Evolutionary conservation across 2,888 invertebrate genomes (phyloP).

Genomic region (Mythimna vitellina): DNA sequence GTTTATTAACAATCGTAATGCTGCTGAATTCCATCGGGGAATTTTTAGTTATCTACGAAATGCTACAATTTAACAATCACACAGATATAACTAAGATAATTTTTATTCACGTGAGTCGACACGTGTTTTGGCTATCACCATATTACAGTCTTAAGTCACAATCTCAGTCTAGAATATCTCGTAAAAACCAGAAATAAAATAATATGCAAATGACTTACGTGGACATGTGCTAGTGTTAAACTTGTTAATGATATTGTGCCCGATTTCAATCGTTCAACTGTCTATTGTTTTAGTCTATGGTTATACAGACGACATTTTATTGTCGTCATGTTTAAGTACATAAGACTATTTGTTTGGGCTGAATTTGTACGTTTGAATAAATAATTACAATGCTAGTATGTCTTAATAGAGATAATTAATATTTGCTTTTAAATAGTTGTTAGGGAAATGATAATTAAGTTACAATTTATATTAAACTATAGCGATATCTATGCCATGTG

Average conservation of each 20-base stretch:
- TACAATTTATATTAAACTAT: background rate
- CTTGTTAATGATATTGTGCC: slow-evolving; percentile 35
- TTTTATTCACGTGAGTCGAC: slow-evolving; percentile 8
- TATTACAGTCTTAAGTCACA: background rate
- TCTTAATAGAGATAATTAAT: slow-evolving; percentile 16
- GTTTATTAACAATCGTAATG: slow-evolving; percentile 13
- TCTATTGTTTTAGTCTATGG: slow-evolving; percentile 42
- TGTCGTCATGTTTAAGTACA: slow-evolving; percentile 31
- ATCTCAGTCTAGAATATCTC: slow-evolving; percentile 18
- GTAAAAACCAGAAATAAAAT: slow-evolving; percentile 24
- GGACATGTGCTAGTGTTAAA: slow-evolving; percentile 18
- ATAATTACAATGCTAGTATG: slow-evolving; percentile 20
- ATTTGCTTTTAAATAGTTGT: slow-evolving; percentile 30
- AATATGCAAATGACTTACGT: slow-evolving; percentile 24
- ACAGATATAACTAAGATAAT: slow-evolving; percentile 20
- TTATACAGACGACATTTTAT: slow-evolving; percentile 20
- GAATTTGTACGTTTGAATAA: slow-evolving; percentile 42
- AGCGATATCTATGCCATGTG: no score
- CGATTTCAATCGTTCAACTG: slow-evolving; percentile 25
- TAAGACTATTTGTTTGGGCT: slow-evolving; percentile 37
- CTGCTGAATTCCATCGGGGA: slow-evolving; percentile 5
- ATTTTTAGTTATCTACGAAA: slow-evolving; percentile 6
- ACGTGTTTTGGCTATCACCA: slow-evolving; percentile 13
- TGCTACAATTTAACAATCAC: slow-evolving; percentile 8
- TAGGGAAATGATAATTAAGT: slow-evolving; percentile 1